phyloP scores from a whole-genome alignment of 2,888 invertebrate species.

The Sarcophaga caerulescens region DNA sequence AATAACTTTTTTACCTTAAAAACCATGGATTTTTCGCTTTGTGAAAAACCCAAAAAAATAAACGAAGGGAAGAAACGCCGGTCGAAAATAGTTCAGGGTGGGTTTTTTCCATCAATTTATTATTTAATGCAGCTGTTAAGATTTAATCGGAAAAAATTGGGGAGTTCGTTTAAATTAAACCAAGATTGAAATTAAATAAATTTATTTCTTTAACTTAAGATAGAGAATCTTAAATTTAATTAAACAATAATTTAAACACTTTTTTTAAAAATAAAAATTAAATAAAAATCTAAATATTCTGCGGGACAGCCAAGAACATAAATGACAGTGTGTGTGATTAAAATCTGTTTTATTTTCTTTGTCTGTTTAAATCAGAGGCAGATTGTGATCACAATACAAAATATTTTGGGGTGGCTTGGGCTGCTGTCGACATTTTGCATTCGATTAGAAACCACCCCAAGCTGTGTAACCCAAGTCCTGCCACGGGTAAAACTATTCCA shows the following conservation, averaged over 20 bases:
- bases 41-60: conserved; percentile 14
- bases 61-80: not conserved
- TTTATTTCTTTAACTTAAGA: conserved; percentile 42
- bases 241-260: conserved; percentile 31
- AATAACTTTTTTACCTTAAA: conserved; percentile 42
- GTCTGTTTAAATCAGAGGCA: not conserved
- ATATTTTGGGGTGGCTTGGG: conserved; percentile 13
- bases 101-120: conserved; percentile 3
- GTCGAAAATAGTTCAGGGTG: conserved; percentile 43
- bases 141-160: conserved; percentile 20
- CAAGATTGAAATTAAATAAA: conserved; percentile 20
- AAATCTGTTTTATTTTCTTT: not conserved
- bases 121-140: conserved; percentile 61
- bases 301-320: no score
- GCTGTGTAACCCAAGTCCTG: conserved; percentile 74
- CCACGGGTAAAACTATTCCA: conserved; percentile 72
- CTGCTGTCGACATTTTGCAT: not conserved
- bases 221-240: conserved; percentile 9
- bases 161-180: not conserved
- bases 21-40: conserved; percentile 10
- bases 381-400: not conserved
- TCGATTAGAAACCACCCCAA: conserved; percentile 63
- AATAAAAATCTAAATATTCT: conserved; percentile 22
- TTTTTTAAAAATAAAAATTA: conserved; percentile 29
- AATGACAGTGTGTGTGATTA: no score